phyloP scores from a whole-genome alignment of 2,888 invertebrate genomes.

The Lasioglossum figueresi region DNA sequence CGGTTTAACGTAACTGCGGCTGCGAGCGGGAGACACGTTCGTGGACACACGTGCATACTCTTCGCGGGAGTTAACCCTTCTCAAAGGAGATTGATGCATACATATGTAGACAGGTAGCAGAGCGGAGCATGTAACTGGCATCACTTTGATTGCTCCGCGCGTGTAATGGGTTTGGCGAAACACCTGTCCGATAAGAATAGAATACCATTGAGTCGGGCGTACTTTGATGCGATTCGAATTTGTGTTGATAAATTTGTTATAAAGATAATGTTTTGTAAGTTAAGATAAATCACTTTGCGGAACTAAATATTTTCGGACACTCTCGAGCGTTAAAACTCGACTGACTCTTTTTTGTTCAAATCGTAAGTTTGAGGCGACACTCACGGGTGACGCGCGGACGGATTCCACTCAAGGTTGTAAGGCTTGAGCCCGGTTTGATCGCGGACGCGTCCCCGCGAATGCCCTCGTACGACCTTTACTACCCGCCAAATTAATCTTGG shows the following conservation, averaged over 20 bases:
- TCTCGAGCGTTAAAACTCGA: background rate
- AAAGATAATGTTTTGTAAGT: no score
- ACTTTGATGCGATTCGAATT: background rate
- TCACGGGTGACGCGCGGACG: no score
- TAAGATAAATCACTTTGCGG: background rate
- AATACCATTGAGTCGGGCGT: background rate
- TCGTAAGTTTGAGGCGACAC: no score
- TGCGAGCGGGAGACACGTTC: background rate
- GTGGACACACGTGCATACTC: background rate
- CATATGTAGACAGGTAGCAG: background rate
- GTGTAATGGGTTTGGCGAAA: background rate
- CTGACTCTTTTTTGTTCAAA: no score
- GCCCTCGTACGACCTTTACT: no score
- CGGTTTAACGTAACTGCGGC: conserved; percentile 21
- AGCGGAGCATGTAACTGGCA: background rate
- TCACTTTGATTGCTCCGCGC: background rate
- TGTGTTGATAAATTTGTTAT: no score
- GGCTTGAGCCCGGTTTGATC: no score
- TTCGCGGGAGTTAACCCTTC: background rate
- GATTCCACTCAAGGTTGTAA: no score
- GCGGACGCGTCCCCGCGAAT: no score
- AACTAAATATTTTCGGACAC: background rate
- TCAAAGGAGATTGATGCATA: conserved; percentile 5
- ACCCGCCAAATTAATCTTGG: no score
- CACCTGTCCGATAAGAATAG: background rate